These are phyloP conservation scores for Rallus crepitans DNA, from an alignment of 2,797 vertebrate species.

Conservation along the genomic window DNA sequence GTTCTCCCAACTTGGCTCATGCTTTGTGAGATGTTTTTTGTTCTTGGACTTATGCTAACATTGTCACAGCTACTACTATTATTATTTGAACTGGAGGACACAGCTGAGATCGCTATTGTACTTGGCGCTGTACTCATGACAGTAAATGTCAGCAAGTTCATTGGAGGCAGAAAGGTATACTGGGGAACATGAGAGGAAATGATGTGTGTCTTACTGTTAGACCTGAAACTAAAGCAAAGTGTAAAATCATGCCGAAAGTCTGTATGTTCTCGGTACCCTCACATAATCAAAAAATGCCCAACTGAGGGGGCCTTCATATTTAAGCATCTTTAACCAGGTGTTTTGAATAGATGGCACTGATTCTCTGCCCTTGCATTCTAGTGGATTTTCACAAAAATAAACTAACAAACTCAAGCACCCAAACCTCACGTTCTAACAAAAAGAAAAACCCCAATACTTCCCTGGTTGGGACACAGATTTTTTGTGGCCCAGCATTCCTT, in stretches of 20 bases:
- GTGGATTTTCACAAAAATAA: no score
- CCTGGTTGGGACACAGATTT: neutral
- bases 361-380: neutral
- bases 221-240: neutral
- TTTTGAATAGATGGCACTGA: neutral
- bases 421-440: neutral
- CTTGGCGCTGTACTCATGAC: neutral
- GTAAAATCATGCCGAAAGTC: neutral
- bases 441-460: neutral
- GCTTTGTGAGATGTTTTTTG: neutral
- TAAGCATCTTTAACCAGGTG: neutral
- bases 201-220: neutral
- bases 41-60: constrained; percentile 21
- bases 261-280: neutral
- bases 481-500: neutral
- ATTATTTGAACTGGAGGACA: constrained; percentile 16
- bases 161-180: neutral
- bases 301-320: neutral
- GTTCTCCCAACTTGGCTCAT: neutral
- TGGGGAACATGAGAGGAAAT: neutral
- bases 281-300: neutral
- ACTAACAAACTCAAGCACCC: no score
- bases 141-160: constrained; percentile 30
- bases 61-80: constrained; percentile 21
- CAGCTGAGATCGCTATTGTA: constrained; percentile 4